Evolutionary conservation across 2,797 vertebrate genomes (phyloP).

Genomic region (Benthosema pterotum): DNA sequence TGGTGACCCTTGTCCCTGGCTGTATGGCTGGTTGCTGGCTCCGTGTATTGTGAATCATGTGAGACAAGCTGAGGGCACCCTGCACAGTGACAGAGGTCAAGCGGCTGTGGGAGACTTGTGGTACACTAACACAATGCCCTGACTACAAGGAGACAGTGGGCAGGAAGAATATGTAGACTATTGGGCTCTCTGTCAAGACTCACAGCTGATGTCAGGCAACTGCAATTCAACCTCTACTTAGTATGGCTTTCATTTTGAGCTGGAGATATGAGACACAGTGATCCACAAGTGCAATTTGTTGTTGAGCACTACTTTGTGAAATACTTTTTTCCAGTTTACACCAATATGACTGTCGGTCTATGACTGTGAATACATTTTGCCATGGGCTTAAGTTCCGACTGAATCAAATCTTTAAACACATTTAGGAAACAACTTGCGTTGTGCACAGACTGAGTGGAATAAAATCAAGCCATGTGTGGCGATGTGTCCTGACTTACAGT

Average conservation of each 20-base stretch:
- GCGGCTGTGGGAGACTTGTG: conserved; percentile 27
- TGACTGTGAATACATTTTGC: no score
- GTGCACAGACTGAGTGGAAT: no score
- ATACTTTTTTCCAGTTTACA: no score
- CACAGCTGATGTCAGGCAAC: background rate
- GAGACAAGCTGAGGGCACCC: conserved; percentile 6
- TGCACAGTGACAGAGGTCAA: conserved; percentile 36
- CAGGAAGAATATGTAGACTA: background rate
- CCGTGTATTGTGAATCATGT: conserved; percentile 15
- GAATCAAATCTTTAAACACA: no score
- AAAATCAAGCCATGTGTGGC: background rate
- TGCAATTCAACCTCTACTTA: background rate
- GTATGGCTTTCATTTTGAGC: conserved; percentile 4
- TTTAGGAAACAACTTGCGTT: no score
- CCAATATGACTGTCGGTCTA: no score
- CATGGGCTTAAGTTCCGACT: no score
- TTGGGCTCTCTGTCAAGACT: no score
- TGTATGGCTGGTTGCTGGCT: conserved; percentile 10
- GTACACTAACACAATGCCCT: background rate
- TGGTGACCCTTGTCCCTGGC: conserved; percentile 49
- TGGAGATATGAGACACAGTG: background rate
- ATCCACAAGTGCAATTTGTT: background rate
- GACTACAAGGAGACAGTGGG: background rate
- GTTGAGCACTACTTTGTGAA: no score
- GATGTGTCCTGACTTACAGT: background rate